These are phyloP conservation scores for Prochilodus magdalenae DNA, from an alignment of 2,113 vertebrate species.

Conservation along the genomic window DNA sequence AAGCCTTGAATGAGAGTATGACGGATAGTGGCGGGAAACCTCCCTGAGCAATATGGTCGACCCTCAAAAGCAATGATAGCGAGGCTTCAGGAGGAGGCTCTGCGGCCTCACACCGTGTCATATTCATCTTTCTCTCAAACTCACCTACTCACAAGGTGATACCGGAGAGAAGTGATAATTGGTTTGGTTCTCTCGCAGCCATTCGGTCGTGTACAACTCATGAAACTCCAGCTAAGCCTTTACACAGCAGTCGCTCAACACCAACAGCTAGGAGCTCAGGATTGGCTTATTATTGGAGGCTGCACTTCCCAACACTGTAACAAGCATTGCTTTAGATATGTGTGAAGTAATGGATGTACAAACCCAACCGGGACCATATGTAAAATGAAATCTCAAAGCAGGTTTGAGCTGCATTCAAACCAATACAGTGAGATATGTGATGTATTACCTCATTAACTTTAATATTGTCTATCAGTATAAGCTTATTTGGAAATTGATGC, in stretches of 20 bases:
- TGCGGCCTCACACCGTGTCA: background rate
- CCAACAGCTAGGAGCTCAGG: background rate
- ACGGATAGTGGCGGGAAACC: conserved; percentile 8
- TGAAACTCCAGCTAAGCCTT: background rate
- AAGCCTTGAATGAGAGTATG: background rate
- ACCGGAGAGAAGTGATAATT: background rate
- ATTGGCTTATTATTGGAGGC: too few species aligned
- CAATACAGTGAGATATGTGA: too few species aligned
- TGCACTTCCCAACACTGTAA: too few species aligned
- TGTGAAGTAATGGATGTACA: too few species aligned
- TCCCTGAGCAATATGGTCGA: conserved; percentile 14
- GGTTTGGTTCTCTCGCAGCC: background rate
- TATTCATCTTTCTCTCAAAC: background rate
- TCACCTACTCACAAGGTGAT: background rate
- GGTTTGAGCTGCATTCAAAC: too few species aligned
- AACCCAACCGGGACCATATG: too few species aligned
- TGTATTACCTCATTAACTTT: too few species aligned
- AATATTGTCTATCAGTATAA: too few species aligned
- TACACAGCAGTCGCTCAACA: background rate
- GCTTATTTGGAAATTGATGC: too few species aligned
- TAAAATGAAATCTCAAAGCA: too few species aligned
- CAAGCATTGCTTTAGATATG: background rate
- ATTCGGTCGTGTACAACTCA: background rate
- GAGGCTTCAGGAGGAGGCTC: background rate
- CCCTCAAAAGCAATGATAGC: background rate